phyloP scores from a whole-genome alignment of 2,113 vertebrate species.

The Ahaetulla prasina region DNA sequence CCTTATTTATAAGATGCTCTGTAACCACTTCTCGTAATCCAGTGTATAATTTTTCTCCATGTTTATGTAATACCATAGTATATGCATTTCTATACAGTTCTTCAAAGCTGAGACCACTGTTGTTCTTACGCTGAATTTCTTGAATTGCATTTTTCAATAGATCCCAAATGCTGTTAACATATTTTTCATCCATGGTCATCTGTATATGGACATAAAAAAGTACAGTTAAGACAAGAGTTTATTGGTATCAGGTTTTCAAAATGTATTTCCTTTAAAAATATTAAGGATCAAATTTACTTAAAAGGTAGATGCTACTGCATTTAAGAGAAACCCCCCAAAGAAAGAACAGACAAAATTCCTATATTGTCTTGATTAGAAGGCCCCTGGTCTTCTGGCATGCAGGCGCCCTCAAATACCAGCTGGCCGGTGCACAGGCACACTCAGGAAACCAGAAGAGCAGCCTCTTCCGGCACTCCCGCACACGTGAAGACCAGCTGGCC shows the following conservation, averaged over 20 bases:
- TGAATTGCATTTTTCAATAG: conserved; percentile 99
- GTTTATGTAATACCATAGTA: conserved; percentile 99
- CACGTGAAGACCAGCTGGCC: too few species aligned
- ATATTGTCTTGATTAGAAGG: too few species aligned
- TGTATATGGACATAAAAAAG: conserved; percentile 62
- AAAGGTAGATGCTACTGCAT: neutral
- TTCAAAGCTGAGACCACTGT: conserved; percentile 98
- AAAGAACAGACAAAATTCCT: neutral
- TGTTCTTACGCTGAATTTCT: conserved; percentile 99
- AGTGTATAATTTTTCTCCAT: conserved; percentile 98
- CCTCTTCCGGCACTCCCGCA: accelerated
- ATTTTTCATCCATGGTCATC: conserved; percentile 99
- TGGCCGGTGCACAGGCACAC: too few species aligned
- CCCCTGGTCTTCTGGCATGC: too few species aligned
- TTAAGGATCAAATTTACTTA: neutral
- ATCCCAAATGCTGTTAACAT: conserved; percentile 99
- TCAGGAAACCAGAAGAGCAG: too few species aligned
- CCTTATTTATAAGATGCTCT: conserved; percentile 98
- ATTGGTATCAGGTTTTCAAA: neutral
- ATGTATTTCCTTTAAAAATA: neutral
- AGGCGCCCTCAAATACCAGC: too few species aligned
- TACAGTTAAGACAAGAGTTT: neutral
- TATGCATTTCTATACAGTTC: conserved; percentile 99
- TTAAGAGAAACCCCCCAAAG: neutral
- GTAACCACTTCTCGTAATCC: conserved; percentile 97